Evolutionary conservation across 2,888 invertebrate species (phyloP), one percentile per base, ranked within the genome.

Genomic region (Hirtodrosophila alboralis): DNA sequence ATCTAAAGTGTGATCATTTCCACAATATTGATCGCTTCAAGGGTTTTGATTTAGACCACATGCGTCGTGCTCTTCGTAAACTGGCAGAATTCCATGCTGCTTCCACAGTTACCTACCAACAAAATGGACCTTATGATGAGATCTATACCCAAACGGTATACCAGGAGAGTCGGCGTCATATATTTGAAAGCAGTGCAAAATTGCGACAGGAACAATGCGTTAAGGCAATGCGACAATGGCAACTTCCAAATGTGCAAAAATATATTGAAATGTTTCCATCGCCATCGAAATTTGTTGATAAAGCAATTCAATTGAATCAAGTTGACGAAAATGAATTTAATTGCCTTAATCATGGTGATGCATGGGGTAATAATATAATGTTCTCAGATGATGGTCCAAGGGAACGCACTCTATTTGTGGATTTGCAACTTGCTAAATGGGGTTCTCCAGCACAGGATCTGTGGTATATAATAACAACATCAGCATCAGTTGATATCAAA

Each of bases 341-440:
- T 64, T 84, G 84, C 1, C 58, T 89, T 0, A 89, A 89, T 65
- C 89, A 89, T 56, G 89, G 89, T 0, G 89, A 89, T 52, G 63
- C 75, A 1, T 89, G 89, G 89, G 63, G 75, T 8, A 89, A 89
- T 41, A 89, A 89, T 31, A 81, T 89, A 0, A 89, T 89, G 89
- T 88, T 89, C 44, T 66, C 62, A 1, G 74, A 71, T 0, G 49
- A 66, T 5, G 86, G 79, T 0, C 45, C 64, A 12, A 60, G 85
- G 4, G 57, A 70, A 16, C 79, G 87, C 7, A 70, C 84, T 0
- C 37, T 80, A 0, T 71, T 89, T 36, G 71, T 89, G 9, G 89
- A 89, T 37, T 72, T 75, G 30, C 89, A 89, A 58, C 27, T 87
- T 3, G 75, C 76, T 26, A 87, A 85, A 59, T 89, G 86, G 85